Base-by-base conservation (phyloP, 1,140 invertebrate species). In the Bombyx mori region DNA sequence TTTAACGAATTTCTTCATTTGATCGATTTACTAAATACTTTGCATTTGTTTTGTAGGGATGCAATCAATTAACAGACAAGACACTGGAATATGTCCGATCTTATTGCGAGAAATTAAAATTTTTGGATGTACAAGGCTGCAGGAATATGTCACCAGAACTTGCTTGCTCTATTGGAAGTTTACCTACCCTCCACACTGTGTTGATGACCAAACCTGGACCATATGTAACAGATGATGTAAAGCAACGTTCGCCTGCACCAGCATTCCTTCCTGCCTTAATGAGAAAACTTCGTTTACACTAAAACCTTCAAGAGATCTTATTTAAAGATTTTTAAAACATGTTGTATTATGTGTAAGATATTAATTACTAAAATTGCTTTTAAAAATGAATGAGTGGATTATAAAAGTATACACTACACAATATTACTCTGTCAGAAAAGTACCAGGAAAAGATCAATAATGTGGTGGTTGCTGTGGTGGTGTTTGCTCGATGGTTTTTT, bases 21-120 rank as follows among this genome's bases (percentile, higher is more conserved):
- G 26, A 35, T 35, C 26, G 4, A 35, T 35, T 35, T 35, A 35
- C 1, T 35, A 35, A 35, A 35, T 35, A 35, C 26, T 35, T 52
- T 57, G 7, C 22, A 43, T 61, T 49, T 51, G 44, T 46, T 35
- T 66, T 73, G 5, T 89, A 93, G 87, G 90, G 90, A 52, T 94
- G 93, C 77, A 91, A 90, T 63, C 89, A 91, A 65, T 67, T 94
- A 12, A 94, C 92, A 0, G 90, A 94, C 72, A 88, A 88, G 58
- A 88, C 89, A 44, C 76, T 94, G 12, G 86, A 91, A 57, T 88
- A 89, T 22, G 88, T 94, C 47, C 84, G 83, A 57, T 64, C 74
- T 0, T 80, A 92, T 63, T 92, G 92, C 61, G 88, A 88, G 57
- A 85, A 85, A 55, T 66, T 93, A 50, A 86, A 88, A 59, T 87